These are phyloP conservation scores for Caradrina clavipalpis DNA, from an alignment of 2,888 invertebrate genomes.

Conservation along the genomic window DNA sequence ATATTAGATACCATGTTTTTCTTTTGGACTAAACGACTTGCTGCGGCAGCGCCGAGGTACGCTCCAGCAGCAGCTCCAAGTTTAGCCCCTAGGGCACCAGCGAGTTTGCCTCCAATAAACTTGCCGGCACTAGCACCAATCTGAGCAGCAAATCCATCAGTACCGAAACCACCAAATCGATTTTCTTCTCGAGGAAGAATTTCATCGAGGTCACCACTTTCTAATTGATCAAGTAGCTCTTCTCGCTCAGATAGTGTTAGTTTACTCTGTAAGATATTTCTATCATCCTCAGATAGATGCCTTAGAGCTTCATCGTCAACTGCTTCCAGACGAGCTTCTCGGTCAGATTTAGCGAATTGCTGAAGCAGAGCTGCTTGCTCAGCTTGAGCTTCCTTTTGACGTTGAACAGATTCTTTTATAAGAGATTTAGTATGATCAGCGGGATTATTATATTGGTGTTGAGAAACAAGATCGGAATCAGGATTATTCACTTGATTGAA, in stretches of 20 bases:
- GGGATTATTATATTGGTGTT: neutral
- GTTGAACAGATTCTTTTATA: neutral
- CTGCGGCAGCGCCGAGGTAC: slow-evolving; percentile 38
- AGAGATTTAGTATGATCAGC: neutral
- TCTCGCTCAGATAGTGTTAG: slow-evolving; percentile 19
- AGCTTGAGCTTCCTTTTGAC: neutral
- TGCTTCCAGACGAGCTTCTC: slow-evolving; percentile 15
- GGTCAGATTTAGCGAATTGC: neutral
- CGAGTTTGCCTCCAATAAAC: slow-evolving; percentile 32
- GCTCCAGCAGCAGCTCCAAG: slow-evolving; percentile 47
- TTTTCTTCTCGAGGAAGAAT: slow-evolving; percentile 15
- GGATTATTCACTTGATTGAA: neutral
- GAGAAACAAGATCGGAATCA: too few species aligned
- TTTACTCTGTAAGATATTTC: slow-evolving; percentile 11
- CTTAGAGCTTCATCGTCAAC: slow-evolving; percentile 35
- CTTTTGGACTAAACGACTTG: slow-evolving; percentile 24
- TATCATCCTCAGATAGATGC: slow-evolving; percentile 20
- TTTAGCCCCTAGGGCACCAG: slow-evolving; percentile 32
- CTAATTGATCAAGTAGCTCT: slow-evolving; percentile 19
- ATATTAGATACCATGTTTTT: neutral
- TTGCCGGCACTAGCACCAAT: slow-evolving; percentile 33
- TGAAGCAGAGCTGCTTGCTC: neutral
- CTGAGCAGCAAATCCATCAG: slow-evolving; percentile 10
- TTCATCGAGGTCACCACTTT: slow-evolving; percentile 18
- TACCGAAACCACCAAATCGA: slow-evolving; percentile 25